Evolutionary conservation across 2,888 invertebrate genomes (phyloP), one percentile per base, ranked within the genome.

Genomic region (Allacma fusca): DNA sequence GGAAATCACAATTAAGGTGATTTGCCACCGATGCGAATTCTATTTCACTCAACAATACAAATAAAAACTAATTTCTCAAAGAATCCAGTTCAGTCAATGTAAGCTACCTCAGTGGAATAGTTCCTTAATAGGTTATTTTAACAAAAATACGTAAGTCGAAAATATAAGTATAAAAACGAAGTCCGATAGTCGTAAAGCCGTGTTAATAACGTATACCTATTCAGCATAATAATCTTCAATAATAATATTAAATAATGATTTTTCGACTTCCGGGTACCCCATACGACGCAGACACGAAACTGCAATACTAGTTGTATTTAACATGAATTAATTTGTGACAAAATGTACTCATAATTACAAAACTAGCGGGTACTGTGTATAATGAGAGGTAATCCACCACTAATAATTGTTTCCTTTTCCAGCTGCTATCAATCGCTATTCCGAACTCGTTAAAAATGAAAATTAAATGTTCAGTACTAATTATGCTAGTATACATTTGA

Each of bases 271-370:
- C 16, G 50, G 9, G 50, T 50, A 50, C n/a, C n/a, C n/a, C 50
- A 50, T 16, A 50, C 50, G 50, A 50, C 50, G 19, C 1, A 19
- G 9, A 50, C 50, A 13, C 5, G 16, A n/a, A 12, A 16, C 16
- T 9, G 19, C 50, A 50, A n/a, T 50, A 50, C 2, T 19, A 13
- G 50, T 16, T n/a, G 50, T 62, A 62, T 34, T 28, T 67, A 34
- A 28, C 23, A 72, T 26, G 24, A 62, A 72, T 62, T 50, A 50
- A 50, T 72, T 34, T 59, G 57, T 72, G 34, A 71, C 71, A 71
- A 71, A 29, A 24, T 34, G 19, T 57, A 72, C 59, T 50, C 57
- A 57, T 59, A 1, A 13, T 29, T 34, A 44, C 21, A 72, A 72
- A 59, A 72, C 57, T 57, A 59, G 7, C 1, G 24, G 50, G 50